Conservation (phyloP, 2,888 invertebrate species). For the Scaptomyza parva region DNA sequence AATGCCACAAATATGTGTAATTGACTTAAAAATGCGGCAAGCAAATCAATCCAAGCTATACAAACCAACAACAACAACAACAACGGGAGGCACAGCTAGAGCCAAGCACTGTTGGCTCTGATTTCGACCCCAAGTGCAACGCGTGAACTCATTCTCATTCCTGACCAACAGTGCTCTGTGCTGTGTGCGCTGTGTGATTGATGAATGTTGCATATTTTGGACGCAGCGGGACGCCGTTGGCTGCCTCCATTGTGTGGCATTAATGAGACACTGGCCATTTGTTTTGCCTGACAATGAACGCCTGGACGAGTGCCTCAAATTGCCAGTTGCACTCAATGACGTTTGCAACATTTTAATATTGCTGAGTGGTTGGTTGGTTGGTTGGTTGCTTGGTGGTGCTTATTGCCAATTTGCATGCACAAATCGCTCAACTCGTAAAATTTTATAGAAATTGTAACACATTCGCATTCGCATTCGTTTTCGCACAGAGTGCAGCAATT, state of each 20-base stretch:
- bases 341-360: constrained; percentile 56
- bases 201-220: constrained; percentile 82
- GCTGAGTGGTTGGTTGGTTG: constrained; percentile 18
- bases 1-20: constrained; percentile 81
- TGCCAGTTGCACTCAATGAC: constrained; percentile 56
- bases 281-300: constrained; percentile 64
- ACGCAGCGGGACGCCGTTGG: constrained; percentile 73
- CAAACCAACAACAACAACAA: constrained; percentile 8
- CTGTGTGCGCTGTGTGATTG: constrained; percentile 81
- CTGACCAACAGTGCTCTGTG: constrained; percentile 59
- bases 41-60: constrained; percentile 75
- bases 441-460: constrained; percentile 63
- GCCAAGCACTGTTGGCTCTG: constrained; percentile 33
- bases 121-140: constrained; percentile 73
- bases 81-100: constrained; percentile 20
- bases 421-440: constrained; percentile 42
- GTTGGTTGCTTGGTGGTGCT: constrained; percentile 2
- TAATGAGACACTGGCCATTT: constrained; percentile 77
- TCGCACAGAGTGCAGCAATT: constrained; percentile 58
- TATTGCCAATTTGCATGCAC: constrained; percentile 55
- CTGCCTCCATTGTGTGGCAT: constrained; percentile 75
- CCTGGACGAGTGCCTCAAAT: constrained; percentile 33
- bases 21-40: constrained; percentile 81
- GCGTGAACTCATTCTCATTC: constrained; percentile 74
- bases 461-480: no score